Evolutionary conservation across 2,797 vertebrate genomes (phyloP), one percentile per base, ranked within the genome.

Genomic region (Jordanella pulchra): DNA sequence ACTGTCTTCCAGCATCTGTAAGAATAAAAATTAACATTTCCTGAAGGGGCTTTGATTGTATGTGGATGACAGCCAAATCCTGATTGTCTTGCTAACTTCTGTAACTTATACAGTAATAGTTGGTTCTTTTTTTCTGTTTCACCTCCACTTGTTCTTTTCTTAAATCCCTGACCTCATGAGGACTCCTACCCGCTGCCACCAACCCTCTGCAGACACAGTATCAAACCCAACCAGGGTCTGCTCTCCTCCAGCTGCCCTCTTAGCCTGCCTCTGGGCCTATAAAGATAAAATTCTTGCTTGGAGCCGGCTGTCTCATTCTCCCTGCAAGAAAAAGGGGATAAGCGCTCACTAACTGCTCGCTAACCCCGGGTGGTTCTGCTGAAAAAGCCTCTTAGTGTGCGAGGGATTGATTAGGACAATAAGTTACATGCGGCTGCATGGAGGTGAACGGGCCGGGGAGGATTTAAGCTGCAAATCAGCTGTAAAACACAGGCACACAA

Each of bases 321-420:
- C 45, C 32, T 67, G 73, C 73, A 69, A 83, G 75, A 81, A 84
- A 75, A 73, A 69, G 25, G 66, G 85, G 84, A 84, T 88, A 80
- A 89, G 85, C 81, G 0, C 60, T 73, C 47, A 28, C 81, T 71
- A 78, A 75, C 83, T 0, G 35, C 76, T 56, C 25, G 80, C 78
- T 30, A 55, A 79, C 83, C 87, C 83, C 80, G 67, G 85, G 83
- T 76, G 85, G 79, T 3, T 82, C 72, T 72, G 65, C 28, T 28
- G 75, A 81, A 71, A 87, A 90, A 90, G 88, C 85, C 84, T 89
- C 86, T 90, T 87, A 90, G 87, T 79, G 89, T 81, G 88, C 21
- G 76, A 87, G 85, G 85, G 81, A 89, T 87, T 88, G 89, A 90
- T 89, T 80, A 87, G 83, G 79, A 91, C 89, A 88, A 86, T 83